Conservation (phyloP, 2,888 invertebrate species). For the Phrixothrix hirtus region DNA sequence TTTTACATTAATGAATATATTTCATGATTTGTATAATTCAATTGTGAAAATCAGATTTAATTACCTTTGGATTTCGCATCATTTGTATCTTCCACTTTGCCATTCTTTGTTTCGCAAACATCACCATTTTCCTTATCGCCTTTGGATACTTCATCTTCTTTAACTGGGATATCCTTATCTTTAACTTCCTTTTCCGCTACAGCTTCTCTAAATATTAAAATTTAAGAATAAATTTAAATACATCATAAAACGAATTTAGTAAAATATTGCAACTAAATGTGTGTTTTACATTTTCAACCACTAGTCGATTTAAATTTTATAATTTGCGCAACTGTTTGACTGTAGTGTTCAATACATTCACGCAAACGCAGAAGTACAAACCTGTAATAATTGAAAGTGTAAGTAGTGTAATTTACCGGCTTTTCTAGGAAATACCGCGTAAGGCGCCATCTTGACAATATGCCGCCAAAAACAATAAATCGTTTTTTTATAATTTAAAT, state of each 20-base stretch:
- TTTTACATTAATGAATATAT: no score
- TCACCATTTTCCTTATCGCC: conserved; percentile 55
- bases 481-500: conserved; percentile 20
- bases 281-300: no score
- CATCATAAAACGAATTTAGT: no score
- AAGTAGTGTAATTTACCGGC: conserved; percentile 43
- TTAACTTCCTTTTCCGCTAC: conserved; percentile 43
- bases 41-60: no score
- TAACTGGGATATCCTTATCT: conserved; percentile 43
- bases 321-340: no score
- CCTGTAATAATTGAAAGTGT: no score
- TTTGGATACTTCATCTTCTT: conserved; percentile 52
- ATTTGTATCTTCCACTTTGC: conserved; percentile 54
- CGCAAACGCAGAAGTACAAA: no score
- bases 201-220: conserved; percentile 10
- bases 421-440: conserved; percentile 43
- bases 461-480: conserved; percentile 52
- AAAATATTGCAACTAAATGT: no score
- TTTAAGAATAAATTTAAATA: no score
- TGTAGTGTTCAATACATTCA: no score
- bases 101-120: conserved; percentile 53
- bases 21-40: no score
- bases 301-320: no score
- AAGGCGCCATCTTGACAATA: conserved; percentile 63
- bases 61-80: conserved; percentile 52